phyloP scores from a whole-genome alignment of 2,113 vertebrate genomes.

The Ondatra zibethicus region DNA sequence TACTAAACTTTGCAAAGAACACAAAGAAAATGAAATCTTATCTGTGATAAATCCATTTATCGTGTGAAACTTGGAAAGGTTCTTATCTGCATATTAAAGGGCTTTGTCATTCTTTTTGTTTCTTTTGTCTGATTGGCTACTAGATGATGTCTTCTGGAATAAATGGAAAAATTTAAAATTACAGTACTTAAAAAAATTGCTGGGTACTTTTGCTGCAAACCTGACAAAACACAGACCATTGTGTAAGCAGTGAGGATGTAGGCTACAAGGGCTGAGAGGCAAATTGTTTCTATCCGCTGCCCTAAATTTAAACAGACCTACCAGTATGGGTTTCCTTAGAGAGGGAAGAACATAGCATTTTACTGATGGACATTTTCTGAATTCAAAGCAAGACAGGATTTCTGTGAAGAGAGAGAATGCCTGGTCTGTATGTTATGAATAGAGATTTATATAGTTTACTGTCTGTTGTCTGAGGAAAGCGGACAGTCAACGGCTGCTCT shows the following conservation, averaged over 20 bases:
- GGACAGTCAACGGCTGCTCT: not conserved
- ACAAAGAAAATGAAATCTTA: conserved; percentile 57
- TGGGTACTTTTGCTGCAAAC: conserved; percentile 64
- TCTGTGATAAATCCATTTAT: conserved; percentile 62
- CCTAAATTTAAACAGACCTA: conserved; percentile 50
- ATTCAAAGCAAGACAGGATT: conserved; percentile 52
- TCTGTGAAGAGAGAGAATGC: conserved; percentile 14
- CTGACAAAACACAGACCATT: conserved; percentile 64
- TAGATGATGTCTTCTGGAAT: conserved; percentile 57
- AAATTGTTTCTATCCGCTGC: conserved; percentile 25
- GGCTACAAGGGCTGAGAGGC: conserved; percentile 19
- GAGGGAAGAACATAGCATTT: conserved; percentile 34
- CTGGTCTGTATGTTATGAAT: not conserved
- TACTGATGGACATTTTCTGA: conserved; percentile 53
- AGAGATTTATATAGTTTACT: conserved; percentile 32
- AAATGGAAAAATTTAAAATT: conserved; percentile 78
- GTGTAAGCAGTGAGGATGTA: conserved; percentile 58
- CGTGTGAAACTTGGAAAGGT: conserved; percentile 54
- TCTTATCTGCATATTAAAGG: conserved; percentile 66
- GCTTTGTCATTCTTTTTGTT: conserved; percentile 48
- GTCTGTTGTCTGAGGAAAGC: not conserved
- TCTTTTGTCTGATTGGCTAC: conserved; percentile 69
- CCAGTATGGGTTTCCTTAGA: not conserved
- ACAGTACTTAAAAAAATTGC: conserved; percentile 77
- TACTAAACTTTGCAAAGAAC: conserved; percentile 43